phyloP scores from a whole-genome alignment of 2,888 invertebrate genomes.

The Hofmannophila pseudospretella region DNA sequence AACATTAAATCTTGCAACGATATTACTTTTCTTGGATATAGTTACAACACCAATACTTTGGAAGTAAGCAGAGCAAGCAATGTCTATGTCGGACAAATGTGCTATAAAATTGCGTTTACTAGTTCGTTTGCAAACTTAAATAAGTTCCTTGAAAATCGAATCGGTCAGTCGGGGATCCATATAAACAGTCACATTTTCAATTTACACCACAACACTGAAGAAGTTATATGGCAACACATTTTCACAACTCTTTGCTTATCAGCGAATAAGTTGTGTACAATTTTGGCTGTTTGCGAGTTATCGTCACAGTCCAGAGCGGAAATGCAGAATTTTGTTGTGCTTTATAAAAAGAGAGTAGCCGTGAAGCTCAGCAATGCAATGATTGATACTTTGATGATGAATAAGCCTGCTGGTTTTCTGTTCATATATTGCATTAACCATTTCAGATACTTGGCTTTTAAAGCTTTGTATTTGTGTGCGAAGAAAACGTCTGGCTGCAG shows the following conservation, averaged over 20 bases:
- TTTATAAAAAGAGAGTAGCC: constrained; percentile 61
- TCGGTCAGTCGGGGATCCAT: constrained; percentile 63
- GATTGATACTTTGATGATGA: constrained; percentile 42
- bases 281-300: constrained; percentile 46
- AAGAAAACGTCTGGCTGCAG: constrained; percentile 55
- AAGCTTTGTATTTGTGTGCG: constrained; percentile 57
- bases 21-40: constrained; percentile 61
- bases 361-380: constrained; percentile 60
- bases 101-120: constrained; percentile 65
- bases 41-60: constrained; percentile 52
- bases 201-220: constrained; percentile 51
- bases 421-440: constrained; percentile 69
- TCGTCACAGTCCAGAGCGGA: constrained; percentile 24
- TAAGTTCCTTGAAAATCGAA: constrained; percentile 61
- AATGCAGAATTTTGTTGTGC: constrained; percentile 38
- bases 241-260: constrained; percentile 65
- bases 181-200: constrained; percentile 65
- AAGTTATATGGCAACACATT: constrained; percentile 55
- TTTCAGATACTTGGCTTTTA: constrained; percentile 60
- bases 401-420: constrained; percentile 36
- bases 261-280: constrained; percentile 70
- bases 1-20: constrained; percentile 39
- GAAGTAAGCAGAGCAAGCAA: constrained; percentile 56
- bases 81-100: constrained; percentile 62
- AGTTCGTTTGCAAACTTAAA: constrained; percentile 39